Percentiles rank a stretch among this genome's conserved stretches.
Evolutionary conservation across 2,113 vertebrate species (phyloP).

Genomic region (Heterocephalus glaber): DNA sequence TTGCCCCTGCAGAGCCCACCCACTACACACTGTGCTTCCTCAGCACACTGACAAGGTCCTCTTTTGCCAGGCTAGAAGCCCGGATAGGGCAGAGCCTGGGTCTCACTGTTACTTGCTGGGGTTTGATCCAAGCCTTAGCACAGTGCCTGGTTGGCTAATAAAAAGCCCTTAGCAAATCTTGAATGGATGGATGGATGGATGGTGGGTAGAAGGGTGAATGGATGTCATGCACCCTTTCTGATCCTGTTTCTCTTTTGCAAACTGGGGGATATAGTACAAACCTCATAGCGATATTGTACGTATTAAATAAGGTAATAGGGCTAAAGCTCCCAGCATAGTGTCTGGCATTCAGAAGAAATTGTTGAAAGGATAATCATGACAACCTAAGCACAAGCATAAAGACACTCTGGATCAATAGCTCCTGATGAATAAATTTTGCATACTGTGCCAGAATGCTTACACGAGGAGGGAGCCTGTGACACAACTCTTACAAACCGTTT

Average conservation of each 20-base stretch:
- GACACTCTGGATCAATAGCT: neutral
- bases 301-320: neutral
- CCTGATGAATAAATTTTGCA: neutral
- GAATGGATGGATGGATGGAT: neutral
- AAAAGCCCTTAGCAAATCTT: neutral
- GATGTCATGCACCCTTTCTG: neutral
- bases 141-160: neutral
- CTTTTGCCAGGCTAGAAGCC: neutral
- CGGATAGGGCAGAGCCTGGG: neutral
- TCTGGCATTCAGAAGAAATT: neutral
- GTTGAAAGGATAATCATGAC: neutral
- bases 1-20: neutral
- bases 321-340: neutral
- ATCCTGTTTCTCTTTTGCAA: slow-evolving; percentile 2
- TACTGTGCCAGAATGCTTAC: neutral
- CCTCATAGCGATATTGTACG: neutral
- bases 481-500: neutral
- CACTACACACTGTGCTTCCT: neutral
- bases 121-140: neutral
- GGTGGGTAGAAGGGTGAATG: neutral
- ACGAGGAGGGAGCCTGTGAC: neutral
- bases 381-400: neutral
- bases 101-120: neutral
- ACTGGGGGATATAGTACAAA: neutral
- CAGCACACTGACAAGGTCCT: neutral